A percentile compares a stretch with the other conserved stretches of the same genome.
Evolutionary conservation across 2,888 invertebrate genomes (phyloP).

Genomic region (Subacronicta megacephala): DNA sequence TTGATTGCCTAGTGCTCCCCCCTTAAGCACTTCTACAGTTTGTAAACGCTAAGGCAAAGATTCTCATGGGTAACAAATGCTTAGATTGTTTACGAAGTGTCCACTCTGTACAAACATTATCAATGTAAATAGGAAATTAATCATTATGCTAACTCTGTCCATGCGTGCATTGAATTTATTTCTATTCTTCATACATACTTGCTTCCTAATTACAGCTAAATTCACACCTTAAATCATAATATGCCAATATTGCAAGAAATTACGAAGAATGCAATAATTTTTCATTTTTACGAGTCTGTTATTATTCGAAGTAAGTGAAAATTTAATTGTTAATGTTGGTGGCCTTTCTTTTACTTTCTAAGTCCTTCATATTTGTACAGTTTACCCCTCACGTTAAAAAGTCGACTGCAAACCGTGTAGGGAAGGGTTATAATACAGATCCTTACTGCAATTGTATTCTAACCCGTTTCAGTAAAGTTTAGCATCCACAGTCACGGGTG

Average conservation of each 20-base stretch:
- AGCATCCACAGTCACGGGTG: too few species aligned
- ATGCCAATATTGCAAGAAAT: conserved; percentile 1
- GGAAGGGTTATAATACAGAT: too few species aligned
- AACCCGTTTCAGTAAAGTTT: too few species aligned
- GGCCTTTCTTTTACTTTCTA: neutral
- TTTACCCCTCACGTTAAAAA: too few species aligned
- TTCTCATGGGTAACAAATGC: too few species aligned
- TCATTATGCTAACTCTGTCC: conserved; percentile 58
- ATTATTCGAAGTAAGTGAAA: neutral
- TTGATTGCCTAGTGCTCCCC: too few species aligned
- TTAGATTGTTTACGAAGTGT: too few species aligned
- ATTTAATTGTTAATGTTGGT: neutral
- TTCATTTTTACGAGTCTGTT: neutral
- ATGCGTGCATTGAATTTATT: conserved; percentile 68
- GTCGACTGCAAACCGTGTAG: too few species aligned
- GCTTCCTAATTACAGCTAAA: conserved; percentile 62
- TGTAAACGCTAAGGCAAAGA: too few species aligned
- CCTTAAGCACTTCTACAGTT: too few species aligned
- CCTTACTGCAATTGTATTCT: too few species aligned
- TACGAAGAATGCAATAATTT: neutral
- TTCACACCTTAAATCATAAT: conserved; percentile 43
- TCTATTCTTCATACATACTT: conserved; percentile 55
- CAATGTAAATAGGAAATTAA: conserved; percentile 74
- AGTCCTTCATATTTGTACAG: too few species aligned
- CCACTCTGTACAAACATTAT: conserved; percentile 46